Percentiles rank a stretch among this genome's conserved stretches.
Conservation (phyloP, 2,888 invertebrate species). For the Sesia bembeciformis region DNA sequence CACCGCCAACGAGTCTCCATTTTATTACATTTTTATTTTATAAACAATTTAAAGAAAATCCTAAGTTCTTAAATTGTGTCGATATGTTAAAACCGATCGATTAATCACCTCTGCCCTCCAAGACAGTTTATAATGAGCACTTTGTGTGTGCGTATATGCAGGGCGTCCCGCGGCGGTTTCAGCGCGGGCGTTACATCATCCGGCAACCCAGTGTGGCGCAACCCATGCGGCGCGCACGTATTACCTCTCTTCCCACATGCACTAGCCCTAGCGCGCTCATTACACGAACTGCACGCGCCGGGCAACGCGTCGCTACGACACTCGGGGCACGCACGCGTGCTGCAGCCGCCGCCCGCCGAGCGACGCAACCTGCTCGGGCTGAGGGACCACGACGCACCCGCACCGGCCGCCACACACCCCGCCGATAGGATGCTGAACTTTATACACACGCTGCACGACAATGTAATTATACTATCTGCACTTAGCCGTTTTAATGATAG, state of each 20-base stretch:
- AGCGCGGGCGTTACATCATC: conserved; percentile 82
- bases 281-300: conserved; percentile 86
- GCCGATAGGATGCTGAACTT: conserved; percentile 90
- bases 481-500: neutral
- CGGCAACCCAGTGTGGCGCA: conserved; percentile 87
- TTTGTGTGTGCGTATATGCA: conserved; percentile 7
- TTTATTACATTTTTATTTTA: too few species aligned
- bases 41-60: too few species aligned
- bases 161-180: conserved; percentile 89
- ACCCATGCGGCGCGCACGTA: conserved; percentile 89
- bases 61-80: too few species aligned
- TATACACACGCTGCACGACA: conserved; percentile 83
- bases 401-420: conserved; percentile 76
- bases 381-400: conserved; percentile 54
- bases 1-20: too few species aligned
- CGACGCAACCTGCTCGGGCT: conserved; percentile 83
- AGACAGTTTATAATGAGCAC: too few species aligned
- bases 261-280: conserved; percentile 83
- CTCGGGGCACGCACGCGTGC: conserved; percentile 79
- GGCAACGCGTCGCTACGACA: conserved; percentile 77
- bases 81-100: too few species aligned
- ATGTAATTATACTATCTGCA: conserved; percentile 22
- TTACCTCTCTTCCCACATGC: conserved; percentile 87
- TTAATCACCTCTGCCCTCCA: too few species aligned
- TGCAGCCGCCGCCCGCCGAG: conserved; percentile 84